These are phyloP conservation scores for Lates japonicus DNA, from an alignment of 2,797 vertebrate species.

Conservation along the genomic window DNA sequence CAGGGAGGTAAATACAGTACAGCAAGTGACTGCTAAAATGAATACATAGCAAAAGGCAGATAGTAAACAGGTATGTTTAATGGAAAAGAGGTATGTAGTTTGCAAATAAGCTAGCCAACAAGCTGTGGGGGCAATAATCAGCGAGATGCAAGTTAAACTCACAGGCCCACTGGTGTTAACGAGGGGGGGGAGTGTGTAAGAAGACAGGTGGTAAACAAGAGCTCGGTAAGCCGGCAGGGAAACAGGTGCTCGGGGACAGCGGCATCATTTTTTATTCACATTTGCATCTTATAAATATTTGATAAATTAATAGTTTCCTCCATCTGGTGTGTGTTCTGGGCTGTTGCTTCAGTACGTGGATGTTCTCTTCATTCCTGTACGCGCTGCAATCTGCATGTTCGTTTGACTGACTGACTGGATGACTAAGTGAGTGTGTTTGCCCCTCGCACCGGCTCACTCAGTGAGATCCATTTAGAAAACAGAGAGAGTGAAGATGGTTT, in stretches of 20 bases:
- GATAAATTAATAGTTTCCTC: slow-evolving; percentile 72
- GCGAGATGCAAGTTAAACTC: slow-evolving; percentile 17
- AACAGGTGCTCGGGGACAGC: slow-evolving; percentile 66
- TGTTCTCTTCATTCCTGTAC: slow-evolving; percentile 42
- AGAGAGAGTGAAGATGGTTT: background rate
- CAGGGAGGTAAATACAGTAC: background rate
- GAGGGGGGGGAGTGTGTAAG: slow-evolving; percentile 13
- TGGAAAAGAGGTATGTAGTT: background rate
- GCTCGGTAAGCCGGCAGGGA: slow-evolving; percentile 35
- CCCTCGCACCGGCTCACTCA: slow-evolving; percentile 1
- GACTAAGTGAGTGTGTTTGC: slow-evolving; percentile 40
- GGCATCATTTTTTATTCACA: slow-evolving; percentile 49
- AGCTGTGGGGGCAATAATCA: slow-evolving; percentile 21
- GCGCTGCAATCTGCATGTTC: slow-evolving; percentile 54
- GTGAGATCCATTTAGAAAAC: slow-evolving; percentile 6
- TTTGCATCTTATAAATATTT: slow-evolving; percentile 81
- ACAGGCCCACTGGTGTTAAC: slow-evolving; percentile 39
- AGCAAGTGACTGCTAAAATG: background rate
- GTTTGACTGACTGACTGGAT: slow-evolving; percentile 10
- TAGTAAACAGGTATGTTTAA: slow-evolving; percentile 14
- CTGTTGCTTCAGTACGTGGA: slow-evolving; percentile 24
- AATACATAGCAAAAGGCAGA: background rate
- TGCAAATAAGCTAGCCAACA: background rate
- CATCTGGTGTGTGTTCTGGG: slow-evolving; percentile 67
- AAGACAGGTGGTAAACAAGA: slow-evolving; percentile 65